Conservation (phyloP, 2,113 vertebrate species). For the Rhinoderma darwinii region DNA sequence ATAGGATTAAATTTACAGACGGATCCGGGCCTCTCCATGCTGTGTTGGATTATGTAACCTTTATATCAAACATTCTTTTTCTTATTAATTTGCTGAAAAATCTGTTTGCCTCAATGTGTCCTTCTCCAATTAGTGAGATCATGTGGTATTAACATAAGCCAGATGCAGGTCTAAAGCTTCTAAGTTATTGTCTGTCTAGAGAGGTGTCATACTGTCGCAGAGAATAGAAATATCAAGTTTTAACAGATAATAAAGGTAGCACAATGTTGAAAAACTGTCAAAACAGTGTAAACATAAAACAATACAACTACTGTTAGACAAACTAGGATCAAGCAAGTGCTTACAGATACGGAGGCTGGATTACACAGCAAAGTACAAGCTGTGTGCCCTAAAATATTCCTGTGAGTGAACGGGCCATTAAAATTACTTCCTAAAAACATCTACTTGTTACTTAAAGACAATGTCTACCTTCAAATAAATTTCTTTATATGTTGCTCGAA, state of each 20-base stretch:
- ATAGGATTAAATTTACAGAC: conserved; percentile 67
- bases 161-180: conserved; percentile 59
- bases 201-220: background rate
- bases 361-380: background rate
- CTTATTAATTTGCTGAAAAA: conserved; percentile 67
- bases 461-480: too few species aligned
- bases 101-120: conserved; percentile 63
- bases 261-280: background rate
- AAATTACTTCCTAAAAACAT: too few species aligned
- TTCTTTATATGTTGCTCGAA: too few species aligned
- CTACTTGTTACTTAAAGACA: too few species aligned
- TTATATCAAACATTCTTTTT: conserved; percentile 67
- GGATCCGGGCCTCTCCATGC: conserved; percentile 63
- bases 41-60: conserved; percentile 70
- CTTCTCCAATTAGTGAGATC: conserved; percentile 69
- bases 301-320: background rate
- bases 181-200: conserved; percentile 63
- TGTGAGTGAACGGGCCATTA: background rate
- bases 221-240: background rate
- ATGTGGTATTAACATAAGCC: conserved; percentile 64
- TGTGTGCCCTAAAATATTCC: background rate
- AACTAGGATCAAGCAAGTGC: background rate
- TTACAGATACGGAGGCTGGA: background rate
- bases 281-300: background rate
- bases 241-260: background rate